Evolutionary conservation across 2,888 invertebrate genomes (phyloP), one percentile per base, ranked within the genome.

Genomic region (Acronicta aceris): DNA sequence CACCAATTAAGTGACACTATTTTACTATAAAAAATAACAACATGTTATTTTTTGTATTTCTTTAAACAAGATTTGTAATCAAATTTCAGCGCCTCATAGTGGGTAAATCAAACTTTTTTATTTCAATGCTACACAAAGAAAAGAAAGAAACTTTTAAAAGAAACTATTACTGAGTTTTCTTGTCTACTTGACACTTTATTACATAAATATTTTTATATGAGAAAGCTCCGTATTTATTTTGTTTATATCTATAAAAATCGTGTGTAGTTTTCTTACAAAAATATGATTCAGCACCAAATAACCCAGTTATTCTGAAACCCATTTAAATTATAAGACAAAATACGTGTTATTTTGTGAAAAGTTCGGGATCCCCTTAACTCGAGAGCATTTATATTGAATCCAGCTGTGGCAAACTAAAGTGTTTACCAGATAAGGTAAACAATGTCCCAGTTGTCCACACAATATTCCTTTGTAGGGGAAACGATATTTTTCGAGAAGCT

Each of bases 401-500:
- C 66, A 72, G 65, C 50, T 68, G 60, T 71, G 59, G 49, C 59
- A 41, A 71, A 74, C 69, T 76, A 75, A 79, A 74, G 70, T 77
- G 75, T 78, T 78, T 77, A 72, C 70, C 59, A 81, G 80, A 84
- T 83, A 83, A 83, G 78, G 74, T 74, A 71, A 78, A 78, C 75
- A 81, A 79, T 68, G 72, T 64, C 76, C 59, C 65, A 80, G 77
- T 76, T 78, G 81, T 81, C 79, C 78, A n/a, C 72, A 81, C 74
- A 81, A 84, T 81, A 81, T 79, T 78, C 75, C 71, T 69, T 76
- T 72, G 78, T 79, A 81, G 79, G 80, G 78, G 76, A 81, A 83
- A 81, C 78, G 79, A 82, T 83, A 87, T 90, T 88, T 89, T 87
- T 88, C 84, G 85, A 80, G 79, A 78, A 81, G 71, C 79, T 72